A percentile compares a stretch with the other conserved stretches of the same genome.
These are phyloP conservation scores for Drosophila simulans DNA, from an alignment of 1,140 invertebrate genomes.

Conservation along the genomic window DNA sequence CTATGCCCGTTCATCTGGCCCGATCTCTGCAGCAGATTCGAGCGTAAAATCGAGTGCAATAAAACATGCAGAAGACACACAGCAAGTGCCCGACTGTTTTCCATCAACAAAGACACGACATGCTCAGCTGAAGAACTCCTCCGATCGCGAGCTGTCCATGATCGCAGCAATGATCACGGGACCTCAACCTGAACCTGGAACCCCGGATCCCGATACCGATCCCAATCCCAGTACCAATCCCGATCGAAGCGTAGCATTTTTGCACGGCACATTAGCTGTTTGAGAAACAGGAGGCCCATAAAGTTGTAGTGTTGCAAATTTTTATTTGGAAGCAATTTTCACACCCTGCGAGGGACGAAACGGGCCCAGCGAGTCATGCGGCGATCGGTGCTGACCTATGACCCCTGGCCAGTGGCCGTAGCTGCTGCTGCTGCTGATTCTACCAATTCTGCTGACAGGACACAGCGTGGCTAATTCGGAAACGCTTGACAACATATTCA, in stretches of 20 bases:
- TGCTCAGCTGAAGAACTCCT: slow-evolving; percentile 44
- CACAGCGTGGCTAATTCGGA: slow-evolving; percentile 70
- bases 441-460: slow-evolving; percentile 62
- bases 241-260: slow-evolving; percentile 64
- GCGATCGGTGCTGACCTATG: slow-evolving; percentile 33
- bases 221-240: neutral
- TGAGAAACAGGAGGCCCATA: slow-evolving; percentile 49
- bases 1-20: slow-evolving; percentile 33
- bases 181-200: slow-evolving; percentile 1
- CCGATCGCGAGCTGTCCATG: slow-evolving; percentile 68
- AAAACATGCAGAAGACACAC: slow-evolving; percentile 44
- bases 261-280: slow-evolving; percentile 70
- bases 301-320: slow-evolving; percentile 75
- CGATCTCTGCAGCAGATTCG: slow-evolving; percentile 33
- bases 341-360: slow-evolving; percentile 63
- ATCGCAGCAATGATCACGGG: slow-evolving; percentile 66
- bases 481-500: slow-evolving; percentile 67
- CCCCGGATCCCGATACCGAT: slow-evolving; percentile 10
- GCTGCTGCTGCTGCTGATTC: slow-evolving; percentile 30
- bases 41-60: slow-evolving; percentile 80
- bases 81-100: slow-evolving; percentile 70
- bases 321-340: slow-evolving; percentile 84
- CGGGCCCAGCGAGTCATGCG: slow-evolving; percentile 39
- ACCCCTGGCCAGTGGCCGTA: slow-evolving; percentile 39
- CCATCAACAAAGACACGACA: slow-evolving; percentile 63